phyloP scores from a whole-genome alignment of 2,888 invertebrate genomes.

The Deroplatys truncata region DNA sequence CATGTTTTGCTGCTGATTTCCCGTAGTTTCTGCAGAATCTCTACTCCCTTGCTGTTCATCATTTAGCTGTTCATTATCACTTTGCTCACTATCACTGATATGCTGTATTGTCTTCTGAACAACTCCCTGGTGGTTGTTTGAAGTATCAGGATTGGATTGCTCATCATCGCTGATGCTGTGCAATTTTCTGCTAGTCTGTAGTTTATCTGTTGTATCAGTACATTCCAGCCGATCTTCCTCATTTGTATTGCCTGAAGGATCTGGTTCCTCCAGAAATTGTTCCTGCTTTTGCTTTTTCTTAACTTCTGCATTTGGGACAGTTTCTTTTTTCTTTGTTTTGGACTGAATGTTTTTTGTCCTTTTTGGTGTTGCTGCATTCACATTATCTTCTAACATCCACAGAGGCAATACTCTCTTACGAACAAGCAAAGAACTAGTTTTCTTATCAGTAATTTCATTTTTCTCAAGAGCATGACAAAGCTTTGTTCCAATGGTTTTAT shows the following conservation, averaged over 20 bases:
- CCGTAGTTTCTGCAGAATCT: neutral
- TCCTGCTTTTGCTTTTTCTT: neutral
- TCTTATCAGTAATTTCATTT: neutral
- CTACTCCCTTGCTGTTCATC: neutral
- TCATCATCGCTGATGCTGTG: neutral
- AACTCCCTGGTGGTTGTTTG: neutral
- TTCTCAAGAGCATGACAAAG: neutral
- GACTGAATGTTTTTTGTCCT: neutral
- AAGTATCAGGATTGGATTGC: neutral
- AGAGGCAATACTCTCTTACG: neutral
- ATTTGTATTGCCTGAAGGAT: neutral
- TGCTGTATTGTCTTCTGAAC: neutral
- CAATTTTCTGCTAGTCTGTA: neutral
- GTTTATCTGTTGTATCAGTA: neutral
- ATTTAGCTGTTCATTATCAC: neutral
- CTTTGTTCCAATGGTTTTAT: neutral
- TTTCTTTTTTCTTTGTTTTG: neutral
- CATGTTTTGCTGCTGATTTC: neutral
- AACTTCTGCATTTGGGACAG: neutral
- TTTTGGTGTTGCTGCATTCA: neutral
- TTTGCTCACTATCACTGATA: conserved; percentile 10
- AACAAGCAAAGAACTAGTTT: neutral
- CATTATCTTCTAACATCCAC: neutral
- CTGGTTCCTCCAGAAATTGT: neutral
- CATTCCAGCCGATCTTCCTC: neutral